These are phyloP conservation scores for Platalea minor DNA, from an alignment of 2,797 vertebrate genomes.

Conservation along the genomic window DNA sequence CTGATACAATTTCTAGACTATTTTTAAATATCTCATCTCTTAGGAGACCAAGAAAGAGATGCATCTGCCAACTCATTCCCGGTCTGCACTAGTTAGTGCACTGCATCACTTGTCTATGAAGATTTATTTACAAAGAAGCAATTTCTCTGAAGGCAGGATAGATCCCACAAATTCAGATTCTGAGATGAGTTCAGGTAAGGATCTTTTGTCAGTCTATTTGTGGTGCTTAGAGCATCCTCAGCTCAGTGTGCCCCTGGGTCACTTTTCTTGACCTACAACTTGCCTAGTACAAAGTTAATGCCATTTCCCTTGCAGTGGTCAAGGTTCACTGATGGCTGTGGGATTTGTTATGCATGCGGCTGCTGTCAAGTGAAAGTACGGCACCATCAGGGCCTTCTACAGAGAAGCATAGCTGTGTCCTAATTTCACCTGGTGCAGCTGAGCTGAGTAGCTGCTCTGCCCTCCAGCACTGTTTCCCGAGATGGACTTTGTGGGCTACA, in stretches of 20 bases:
- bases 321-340: not conserved
- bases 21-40: not conserved
- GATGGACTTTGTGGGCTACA: not conserved
- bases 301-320: not conserved
- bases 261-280: not conserved
- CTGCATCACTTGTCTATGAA: not conserved
- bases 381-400: not conserved
- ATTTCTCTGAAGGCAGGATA: not conserved
- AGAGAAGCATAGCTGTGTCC: not conserved
- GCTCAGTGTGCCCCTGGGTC: not conserved
- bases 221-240: not conserved
- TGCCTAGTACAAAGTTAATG: fast-evolving
- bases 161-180: not conserved
- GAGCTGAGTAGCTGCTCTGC: not conserved
- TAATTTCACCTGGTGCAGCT: not conserved
- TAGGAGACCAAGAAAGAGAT: not conserved
- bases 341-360: fast-evolving
- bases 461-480: not conserved
- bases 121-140: not conserved
- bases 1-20: not conserved
- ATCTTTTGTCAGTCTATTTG: not conserved
- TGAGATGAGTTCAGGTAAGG: not conserved
- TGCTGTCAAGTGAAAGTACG: not conserved
- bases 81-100: not conserved
- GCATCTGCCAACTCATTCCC: not conserved